Evolutionary conservation across 2,888 invertebrate genomes (phyloP).

Genomic region (Ceraclea dissimilis): DNA sequence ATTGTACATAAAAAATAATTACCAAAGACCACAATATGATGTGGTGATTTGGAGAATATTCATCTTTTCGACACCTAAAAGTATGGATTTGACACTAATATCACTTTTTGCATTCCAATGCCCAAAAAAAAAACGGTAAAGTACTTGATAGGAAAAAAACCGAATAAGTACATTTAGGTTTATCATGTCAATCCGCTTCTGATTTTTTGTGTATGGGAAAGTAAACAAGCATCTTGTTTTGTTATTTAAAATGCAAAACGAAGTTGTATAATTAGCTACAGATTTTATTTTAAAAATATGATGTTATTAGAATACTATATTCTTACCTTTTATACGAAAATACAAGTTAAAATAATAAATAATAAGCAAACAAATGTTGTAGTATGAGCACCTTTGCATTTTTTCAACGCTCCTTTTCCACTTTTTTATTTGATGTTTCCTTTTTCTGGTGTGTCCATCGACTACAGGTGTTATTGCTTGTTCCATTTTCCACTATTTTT

Average conservation of each 20-base stretch:
- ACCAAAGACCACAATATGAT: no score
- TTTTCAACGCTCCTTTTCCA: neutral
- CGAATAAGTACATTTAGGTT: no score
- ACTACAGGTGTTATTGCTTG: neutral
- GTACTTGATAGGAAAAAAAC: neutral
- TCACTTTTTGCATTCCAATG: neutral
- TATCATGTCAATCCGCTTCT: neutral
- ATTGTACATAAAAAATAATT: no score
- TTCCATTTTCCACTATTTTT: neutral
- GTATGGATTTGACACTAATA: no score
- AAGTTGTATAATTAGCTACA: neutral
- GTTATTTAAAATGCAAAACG: neutral
- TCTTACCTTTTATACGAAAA: neutral
- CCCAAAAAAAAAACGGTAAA: neutral
- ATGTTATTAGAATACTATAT: neutral
- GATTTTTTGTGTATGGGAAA: neutral
- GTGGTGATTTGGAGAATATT: no score
- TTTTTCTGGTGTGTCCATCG: neutral
- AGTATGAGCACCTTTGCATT: neutral
- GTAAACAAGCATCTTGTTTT: neutral
- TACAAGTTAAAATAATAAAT: neutral
- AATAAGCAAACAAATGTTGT: neutral
- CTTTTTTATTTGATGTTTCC: neutral
- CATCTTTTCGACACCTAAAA: no score
- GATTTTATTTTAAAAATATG: neutral